Conservation (phyloP, 1,140 invertebrate species). For the Diabrotica virgifera region DNA sequence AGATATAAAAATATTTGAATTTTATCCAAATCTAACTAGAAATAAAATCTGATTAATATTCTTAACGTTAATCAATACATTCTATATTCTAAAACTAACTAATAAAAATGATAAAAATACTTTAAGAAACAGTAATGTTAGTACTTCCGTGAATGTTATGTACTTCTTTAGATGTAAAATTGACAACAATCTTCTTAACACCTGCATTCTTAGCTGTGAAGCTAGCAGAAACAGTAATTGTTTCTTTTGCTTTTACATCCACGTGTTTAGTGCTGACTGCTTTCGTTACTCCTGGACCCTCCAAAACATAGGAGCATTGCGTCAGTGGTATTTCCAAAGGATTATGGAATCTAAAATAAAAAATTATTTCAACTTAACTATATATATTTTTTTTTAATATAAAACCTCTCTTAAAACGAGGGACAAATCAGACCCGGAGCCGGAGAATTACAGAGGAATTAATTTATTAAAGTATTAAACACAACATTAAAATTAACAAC, state of each 20-base stretch:
- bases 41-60: no score
- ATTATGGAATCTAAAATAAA: slow-evolving; percentile 63
- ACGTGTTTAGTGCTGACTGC: slow-evolving; percentile 57
- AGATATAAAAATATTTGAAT: no score
- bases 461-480: no score
- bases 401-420: no score
- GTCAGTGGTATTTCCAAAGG: slow-evolving; percentile 60
- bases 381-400: not conserved
- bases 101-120: no score
- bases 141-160: slow-evolving; percentile 60
- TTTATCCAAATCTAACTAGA: no score
- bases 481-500: no score
- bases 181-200: slow-evolving; percentile 58
- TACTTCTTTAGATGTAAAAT: slow-evolving; percentile 62
- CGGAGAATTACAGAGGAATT: no score
- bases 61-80: no score
- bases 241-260: slow-evolving; percentile 58
- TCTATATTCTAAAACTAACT: no score
- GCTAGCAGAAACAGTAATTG: slow-evolving; percentile 55
- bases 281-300: slow-evolving; percentile 64
- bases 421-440: no score
- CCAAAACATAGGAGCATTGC: slow-evolving; percentile 62
- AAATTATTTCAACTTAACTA: not conserved
- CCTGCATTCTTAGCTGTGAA: slow-evolving; percentile 56
- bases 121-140: not conserved